These are phyloP conservation scores for Leptopilina drosophilae DNA, from an alignment of 2,888 invertebrate genomes.

Conservation along the genomic window DNA sequence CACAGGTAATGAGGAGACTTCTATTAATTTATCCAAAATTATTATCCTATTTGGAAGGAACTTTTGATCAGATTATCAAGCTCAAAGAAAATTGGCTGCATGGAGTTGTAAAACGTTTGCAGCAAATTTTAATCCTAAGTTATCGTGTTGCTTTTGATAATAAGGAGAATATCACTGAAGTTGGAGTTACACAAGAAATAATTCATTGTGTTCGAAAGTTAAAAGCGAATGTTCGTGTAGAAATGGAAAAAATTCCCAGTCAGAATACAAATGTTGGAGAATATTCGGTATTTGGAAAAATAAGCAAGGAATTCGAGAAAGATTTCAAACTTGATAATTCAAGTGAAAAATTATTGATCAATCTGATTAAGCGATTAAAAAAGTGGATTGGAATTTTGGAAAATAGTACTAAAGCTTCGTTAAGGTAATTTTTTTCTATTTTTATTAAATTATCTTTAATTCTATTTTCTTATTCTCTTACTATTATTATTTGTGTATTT, in stretches of 20 bases:
- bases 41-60: slow-evolving; percentile 94
- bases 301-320: slow-evolving; percentile 95
- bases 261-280: slow-evolving; percentile 94
- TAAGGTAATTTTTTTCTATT: slow-evolving; percentile 84
- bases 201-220: slow-evolving; percentile 96
- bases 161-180: slow-evolving; percentile 91
- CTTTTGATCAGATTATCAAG: slow-evolving; percentile 98
- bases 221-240: slow-evolving; percentile 96
- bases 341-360: slow-evolving; percentile 93
- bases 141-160: slow-evolving; percentile 97
- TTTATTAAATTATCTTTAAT: slow-evolving; percentile 12
- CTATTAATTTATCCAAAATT: slow-evolving; percentile 97
- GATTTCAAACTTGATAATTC: slow-evolving; percentile 97
- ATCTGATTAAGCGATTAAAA: slow-evolving; percentile 94
- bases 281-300: slow-evolving; percentile 97
- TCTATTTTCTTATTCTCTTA: not conserved
- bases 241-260: slow-evolving; percentile 92
- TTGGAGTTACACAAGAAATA: slow-evolving; percentile 95
- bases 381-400: slow-evolving; percentile 99
- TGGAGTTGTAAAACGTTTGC: slow-evolving; percentile 93
- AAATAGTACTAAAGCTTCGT: slow-evolving; percentile 92
- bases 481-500: too few species aligned
- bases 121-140: slow-evolving; percentile 96
- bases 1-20: slow-evolving; percentile 97
- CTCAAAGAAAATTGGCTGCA: slow-evolving; percentile 98